phyloP scores from a whole-genome alignment of 2,113 vertebrate species.

The Panurus biarmicus region DNA sequence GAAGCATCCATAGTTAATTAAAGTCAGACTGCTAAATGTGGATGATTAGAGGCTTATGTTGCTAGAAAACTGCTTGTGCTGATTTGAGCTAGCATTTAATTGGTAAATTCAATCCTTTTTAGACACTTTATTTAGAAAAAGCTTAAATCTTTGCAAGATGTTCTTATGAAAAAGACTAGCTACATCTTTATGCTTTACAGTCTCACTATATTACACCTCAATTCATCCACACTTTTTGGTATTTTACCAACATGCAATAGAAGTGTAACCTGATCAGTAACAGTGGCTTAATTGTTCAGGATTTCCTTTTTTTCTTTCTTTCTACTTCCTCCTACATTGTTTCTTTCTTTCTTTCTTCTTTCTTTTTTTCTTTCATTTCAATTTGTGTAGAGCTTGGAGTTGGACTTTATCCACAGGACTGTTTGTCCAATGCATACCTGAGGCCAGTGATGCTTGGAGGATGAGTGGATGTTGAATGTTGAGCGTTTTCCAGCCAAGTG shows the following conservation, averaged over 20 bases:
- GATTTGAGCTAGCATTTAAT: neutral
- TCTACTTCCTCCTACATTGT: neutral
- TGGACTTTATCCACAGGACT: neutral
- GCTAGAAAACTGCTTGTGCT: conserved; percentile 14
- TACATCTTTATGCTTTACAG: neutral
- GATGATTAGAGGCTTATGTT: conserved; percentile 37
- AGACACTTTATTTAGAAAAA: neutral
- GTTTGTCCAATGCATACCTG: neutral
- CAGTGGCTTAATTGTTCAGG: neutral
- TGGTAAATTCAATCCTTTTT: neutral
- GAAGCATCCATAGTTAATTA: conserved; percentile 23
- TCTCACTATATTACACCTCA: neutral
- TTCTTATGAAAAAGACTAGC: neutral
- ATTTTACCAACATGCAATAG: neutral
- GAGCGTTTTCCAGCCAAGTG: neutral
- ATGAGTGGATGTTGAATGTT: neutral
- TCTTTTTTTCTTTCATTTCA: neutral
- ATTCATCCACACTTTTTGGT: neutral
- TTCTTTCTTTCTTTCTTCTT: neutral
- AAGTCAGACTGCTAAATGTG: conserved; percentile 16
- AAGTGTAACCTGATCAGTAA: neutral
- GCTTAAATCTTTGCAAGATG: neutral
- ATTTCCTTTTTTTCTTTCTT: neutral
- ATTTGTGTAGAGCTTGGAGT: neutral
- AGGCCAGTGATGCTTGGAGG: neutral